Conservation (phyloP, 2,888 invertebrate species). For the Xestia sexstrigata region DNA sequence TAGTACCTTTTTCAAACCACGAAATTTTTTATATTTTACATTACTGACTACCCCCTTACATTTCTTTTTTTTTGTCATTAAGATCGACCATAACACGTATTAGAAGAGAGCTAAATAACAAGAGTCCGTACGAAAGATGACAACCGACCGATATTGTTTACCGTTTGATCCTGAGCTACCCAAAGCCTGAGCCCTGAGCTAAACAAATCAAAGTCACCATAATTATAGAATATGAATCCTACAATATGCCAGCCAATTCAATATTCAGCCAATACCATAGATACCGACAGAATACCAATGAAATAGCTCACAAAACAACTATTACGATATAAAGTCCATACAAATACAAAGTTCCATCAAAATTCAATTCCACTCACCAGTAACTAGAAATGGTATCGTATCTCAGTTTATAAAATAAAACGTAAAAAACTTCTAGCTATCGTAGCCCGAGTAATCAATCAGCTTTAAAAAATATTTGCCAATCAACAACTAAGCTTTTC, state of each 20-base stretch:
- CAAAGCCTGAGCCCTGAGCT: too few species aligned
- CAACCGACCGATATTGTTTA: too few species aligned
- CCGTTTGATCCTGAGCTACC: too few species aligned
- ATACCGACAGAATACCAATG: neutral
- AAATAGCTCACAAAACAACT: neutral
- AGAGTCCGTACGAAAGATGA: too few species aligned
- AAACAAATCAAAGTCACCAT: too few species aligned
- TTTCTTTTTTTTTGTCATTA: too few species aligned
- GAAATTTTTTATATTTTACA: neutral
- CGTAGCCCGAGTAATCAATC: slow-evolving; percentile 49
- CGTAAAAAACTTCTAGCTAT: slow-evolving; percentile 14
- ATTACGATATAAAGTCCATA: neutral
- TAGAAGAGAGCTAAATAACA: too few species aligned
- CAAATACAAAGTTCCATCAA: slow-evolving; percentile 10
- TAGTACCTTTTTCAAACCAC: neutral
- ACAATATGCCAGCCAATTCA: too few species aligned
- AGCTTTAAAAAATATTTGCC: slow-evolving; percentile 54
- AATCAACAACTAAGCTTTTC: slow-evolving; percentile 37
- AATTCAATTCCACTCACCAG: slow-evolving; percentile 2
- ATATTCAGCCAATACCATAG: too few species aligned
- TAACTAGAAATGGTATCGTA: slow-evolving; percentile 17
- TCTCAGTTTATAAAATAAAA: slow-evolving; percentile 31
- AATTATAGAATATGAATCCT: too few species aligned
- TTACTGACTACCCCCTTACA: too few species aligned
- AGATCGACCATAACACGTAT: too few species aligned